Evolutionary conservation across 2,113 vertebrate genomes (phyloP).

Genomic region (Pteronura brasiliensis): DNA sequence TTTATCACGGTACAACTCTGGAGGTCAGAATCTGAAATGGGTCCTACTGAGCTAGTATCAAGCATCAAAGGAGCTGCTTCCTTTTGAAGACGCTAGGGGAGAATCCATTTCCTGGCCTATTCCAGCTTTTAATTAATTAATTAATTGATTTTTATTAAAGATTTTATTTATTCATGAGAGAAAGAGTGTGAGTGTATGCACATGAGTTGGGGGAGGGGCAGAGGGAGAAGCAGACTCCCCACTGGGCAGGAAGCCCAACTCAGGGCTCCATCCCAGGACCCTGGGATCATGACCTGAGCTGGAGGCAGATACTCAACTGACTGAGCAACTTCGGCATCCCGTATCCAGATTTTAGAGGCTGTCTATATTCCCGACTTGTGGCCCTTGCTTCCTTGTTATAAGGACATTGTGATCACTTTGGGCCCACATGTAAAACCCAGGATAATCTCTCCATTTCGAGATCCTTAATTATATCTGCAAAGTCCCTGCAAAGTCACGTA

Average conservation of each 20-base stretch:
- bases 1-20: neutral
- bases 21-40: neutral
- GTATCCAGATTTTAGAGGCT: neutral
- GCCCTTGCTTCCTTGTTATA: neutral
- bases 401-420: neutral
- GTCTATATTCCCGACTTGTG: neutral
- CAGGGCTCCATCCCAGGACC: neutral
- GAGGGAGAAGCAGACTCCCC: neutral
- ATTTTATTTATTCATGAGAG: neutral
- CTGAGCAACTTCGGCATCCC: neutral
- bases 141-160: neutral
- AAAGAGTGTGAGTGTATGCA: neutral
- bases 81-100: neutral
- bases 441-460: neutral
- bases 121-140: neutral
- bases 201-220: neutral
- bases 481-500: neutral
- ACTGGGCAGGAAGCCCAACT: neutral
- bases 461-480: neutral
- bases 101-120: neutral
- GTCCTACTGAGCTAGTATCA: no score
- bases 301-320: neutral
- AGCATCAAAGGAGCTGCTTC: neutral
- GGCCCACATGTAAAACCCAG: neutral
- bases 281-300: neutral